Percentiles rank a stretch among this genome's conserved stretches.
phyloP scores from a whole-genome alignment of 2,888 invertebrate species.

The Drosophila stalkeri region DNA sequence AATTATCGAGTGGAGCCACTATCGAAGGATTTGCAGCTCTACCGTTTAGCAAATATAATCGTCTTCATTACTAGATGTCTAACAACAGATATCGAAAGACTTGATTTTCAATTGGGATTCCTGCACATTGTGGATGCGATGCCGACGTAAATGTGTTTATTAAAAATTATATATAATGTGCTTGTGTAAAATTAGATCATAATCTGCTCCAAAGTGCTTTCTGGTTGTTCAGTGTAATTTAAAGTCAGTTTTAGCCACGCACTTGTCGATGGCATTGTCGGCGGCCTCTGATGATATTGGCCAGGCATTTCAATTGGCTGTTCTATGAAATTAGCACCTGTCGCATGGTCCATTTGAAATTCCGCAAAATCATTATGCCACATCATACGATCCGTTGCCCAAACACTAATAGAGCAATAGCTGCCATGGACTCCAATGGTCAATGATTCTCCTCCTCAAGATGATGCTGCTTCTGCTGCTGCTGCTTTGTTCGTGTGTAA shows the following conservation, averaged over 20 bases:
- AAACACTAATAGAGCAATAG: conserved; percentile 80
- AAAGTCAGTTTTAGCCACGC: conserved; percentile 74
- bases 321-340: conserved; percentile 84
- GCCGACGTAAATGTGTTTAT: conserved; percentile 2
- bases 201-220: conserved; percentile 18
- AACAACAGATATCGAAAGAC: neutral
- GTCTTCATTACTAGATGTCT: neutral
- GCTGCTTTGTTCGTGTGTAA: conserved; percentile 74
- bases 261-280: conserved; percentile 63
- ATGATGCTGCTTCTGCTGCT: conserved; percentile 7
- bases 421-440: conserved; percentile 48
- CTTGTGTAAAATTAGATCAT: conserved; percentile 8
- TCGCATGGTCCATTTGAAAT: conserved; percentile 81
- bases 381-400: conserved; percentile 64
- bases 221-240: conserved; percentile 65
- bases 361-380: conserved; percentile 82
- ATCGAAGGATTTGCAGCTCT: too few species aligned
- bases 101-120: neutral
- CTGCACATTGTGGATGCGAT: neutral
- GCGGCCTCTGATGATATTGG: conserved; percentile 65
- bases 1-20: too few species aligned
- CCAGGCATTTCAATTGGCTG: conserved; percentile 78
- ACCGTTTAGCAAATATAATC: neutral
- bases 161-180: conserved; percentile 1
- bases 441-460: conserved; percentile 36